A percentile compares a stretch with the other conserved stretches of the same genome.
Conservation (phyloP, 2,113 vertebrate genomes). For the Connochaetes taurinus region DNA sequence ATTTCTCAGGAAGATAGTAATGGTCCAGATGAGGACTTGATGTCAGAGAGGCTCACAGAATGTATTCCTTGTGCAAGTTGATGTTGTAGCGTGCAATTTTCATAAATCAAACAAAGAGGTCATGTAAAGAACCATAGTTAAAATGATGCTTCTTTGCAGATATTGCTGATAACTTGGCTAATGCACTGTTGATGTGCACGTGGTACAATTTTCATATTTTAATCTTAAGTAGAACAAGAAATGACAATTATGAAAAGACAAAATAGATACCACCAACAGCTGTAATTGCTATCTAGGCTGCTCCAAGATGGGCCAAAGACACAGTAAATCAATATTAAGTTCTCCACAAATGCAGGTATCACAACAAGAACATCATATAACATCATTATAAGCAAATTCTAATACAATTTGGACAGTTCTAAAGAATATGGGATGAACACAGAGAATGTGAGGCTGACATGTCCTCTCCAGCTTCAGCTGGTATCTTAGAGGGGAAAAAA, state of each 20-base stretch:
- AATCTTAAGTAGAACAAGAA: conserved; percentile 82
- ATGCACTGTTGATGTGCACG: conserved; percentile 65
- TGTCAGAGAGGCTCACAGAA: conserved; percentile 55
- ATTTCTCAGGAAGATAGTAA: conserved; percentile 61
- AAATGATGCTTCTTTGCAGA: conserved; percentile 66
- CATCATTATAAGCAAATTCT: conserved; percentile 83
- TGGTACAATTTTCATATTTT: conserved; percentile 86
- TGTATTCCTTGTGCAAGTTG: conserved; percentile 68
- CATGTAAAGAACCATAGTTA: conserved; percentile 40
- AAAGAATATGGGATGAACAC: conserved; percentile 64
- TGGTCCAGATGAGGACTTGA: conserved; percentile 43
- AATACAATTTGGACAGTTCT: conserved; percentile 81
- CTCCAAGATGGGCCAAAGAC: conserved; percentile 77
- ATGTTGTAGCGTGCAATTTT: conserved; percentile 67
- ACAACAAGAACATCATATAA: conserved; percentile 82
- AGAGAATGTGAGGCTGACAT: conserved; percentile 59
- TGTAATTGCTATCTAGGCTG: conserved; percentile 81
- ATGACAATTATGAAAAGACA: conserved; percentile 86
- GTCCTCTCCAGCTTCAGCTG: conserved; percentile 65
- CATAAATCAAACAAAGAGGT: conserved; percentile 74
- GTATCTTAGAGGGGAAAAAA: conserved; percentile 14
- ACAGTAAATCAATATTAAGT: conserved; percentile 86
- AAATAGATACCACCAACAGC: conserved; percentile 83
- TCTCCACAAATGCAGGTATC: conserved; percentile 75
- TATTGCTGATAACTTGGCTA: conserved; percentile 75